A percentile compares a stretch with the other conserved stretches of the same genome.
These are phyloP conservation scores for Orchesella cincta DNA, from an alignment of 1,140 invertebrate species.

Conservation along the genomic window DNA sequence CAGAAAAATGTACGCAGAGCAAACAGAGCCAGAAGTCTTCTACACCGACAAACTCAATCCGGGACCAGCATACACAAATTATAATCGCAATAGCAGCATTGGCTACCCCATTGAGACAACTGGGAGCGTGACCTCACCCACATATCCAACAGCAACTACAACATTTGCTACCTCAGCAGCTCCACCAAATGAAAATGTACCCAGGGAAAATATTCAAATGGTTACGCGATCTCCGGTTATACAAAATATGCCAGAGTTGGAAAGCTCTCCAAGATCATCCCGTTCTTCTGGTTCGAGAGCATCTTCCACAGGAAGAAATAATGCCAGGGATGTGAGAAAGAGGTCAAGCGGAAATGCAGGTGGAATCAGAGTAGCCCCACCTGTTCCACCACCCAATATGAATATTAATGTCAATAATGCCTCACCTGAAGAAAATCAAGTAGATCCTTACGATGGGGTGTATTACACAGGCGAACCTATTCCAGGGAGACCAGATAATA, in stretches of 20 bases:
- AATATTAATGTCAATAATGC: too few relatives aligned
- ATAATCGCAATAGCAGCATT: neutral
- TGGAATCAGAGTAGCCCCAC: too few relatives aligned
- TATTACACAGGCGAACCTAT: conserved; percentile 81
- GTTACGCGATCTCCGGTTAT: neutral
- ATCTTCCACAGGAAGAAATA: neutral
- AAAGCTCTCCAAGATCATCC: conserved; percentile 14
- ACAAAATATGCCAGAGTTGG: neutral
- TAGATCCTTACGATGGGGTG: conserved; percentile 68
- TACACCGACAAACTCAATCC: conserved; percentile 12
- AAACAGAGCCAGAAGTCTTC: conserved; percentile 21
- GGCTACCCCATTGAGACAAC: neutral
- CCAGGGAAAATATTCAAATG: neutral
- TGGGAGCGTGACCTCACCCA: neutral
- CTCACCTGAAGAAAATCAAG: neutral
- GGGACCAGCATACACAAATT: neutral
- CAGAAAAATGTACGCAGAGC: neutral
- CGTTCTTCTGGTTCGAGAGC: conserved; percentile 12
- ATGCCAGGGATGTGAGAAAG: neutral
- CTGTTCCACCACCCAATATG: too few relatives aligned
- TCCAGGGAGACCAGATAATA: conserved; percentile 69
- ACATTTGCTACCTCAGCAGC: neutral
- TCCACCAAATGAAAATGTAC: neutral
- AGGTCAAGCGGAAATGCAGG: neutral
- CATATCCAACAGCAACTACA: neutral